A percentile compares a stretch with the other conserved stretches of the same genome.
Evolutionary conservation across 2,113 vertebrate species (phyloP).

Genomic region (Daubentonia madagascariensis): DNA sequence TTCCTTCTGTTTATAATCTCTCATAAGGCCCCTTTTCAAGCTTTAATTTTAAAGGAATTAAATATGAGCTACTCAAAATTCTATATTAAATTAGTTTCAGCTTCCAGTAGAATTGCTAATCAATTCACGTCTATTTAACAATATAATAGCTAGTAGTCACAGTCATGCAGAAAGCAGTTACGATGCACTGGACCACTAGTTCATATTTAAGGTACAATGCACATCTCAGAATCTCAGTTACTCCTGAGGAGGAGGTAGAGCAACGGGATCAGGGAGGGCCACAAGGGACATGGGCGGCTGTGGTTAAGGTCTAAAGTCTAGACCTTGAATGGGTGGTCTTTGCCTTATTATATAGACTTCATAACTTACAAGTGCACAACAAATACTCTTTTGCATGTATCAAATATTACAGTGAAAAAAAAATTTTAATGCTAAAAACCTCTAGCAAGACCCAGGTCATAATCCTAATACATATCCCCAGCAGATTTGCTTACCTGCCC

Average conservation of each 20-base stretch:
- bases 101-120: conserved; percentile 4
- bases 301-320: neutral
- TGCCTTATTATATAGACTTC: neutral
- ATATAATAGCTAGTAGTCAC: neutral
- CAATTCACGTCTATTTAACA: neutral
- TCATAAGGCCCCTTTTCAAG: neutral
- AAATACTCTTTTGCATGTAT: neutral
- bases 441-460: neutral
- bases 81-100: neutral
- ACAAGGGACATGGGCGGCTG: rapidly evolving
- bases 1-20: conserved; percentile 26
- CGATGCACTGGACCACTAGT: neutral
- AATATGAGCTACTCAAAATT: neutral
- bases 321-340: neutral
- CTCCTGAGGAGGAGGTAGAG: neutral
- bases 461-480: neutral
- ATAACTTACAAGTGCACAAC: neutral
- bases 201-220: neutral
- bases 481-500: neutral
- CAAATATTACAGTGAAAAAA: neutral
- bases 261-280: neutral
- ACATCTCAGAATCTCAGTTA: neutral
- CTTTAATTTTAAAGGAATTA: conserved; percentile 66
- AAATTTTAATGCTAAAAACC: neutral
- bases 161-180: neutral